Evolutionary conservation across 2,113 vertebrate species (phyloP).

Genomic region (Notechis scutatus): DNA sequence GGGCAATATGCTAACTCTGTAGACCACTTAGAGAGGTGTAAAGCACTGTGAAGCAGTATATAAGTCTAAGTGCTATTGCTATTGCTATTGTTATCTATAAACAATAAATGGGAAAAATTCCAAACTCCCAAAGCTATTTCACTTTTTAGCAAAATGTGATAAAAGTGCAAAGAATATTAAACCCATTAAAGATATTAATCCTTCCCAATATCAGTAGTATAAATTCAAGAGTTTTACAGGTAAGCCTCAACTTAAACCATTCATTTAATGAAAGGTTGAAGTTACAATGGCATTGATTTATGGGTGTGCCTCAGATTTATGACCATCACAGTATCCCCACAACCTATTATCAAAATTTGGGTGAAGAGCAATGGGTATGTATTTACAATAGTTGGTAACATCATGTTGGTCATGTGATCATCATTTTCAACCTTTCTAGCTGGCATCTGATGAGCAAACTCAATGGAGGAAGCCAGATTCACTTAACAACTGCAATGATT

Average conservation of each 20-base stretch:
- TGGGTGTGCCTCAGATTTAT: background rate
- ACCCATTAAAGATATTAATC: background rate
- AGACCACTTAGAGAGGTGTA: no score
- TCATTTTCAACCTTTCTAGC: background rate
- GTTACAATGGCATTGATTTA: background rate
- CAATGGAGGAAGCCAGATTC: background rate
- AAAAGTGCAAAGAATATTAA: background rate
- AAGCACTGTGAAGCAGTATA: no score
- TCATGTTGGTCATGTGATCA: background rate
- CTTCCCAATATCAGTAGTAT: background rate
- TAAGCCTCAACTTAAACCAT: background rate
- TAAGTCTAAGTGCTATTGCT: no score
- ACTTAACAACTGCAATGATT: background rate
- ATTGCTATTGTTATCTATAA: background rate
- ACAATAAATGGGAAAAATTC: background rate
- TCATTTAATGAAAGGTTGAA: background rate
- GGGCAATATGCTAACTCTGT: no score
- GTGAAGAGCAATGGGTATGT: background rate
- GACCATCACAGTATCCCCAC: background rate
- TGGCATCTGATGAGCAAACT: background rate
- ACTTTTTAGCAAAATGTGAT: background rate
- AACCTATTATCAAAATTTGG: background rate
- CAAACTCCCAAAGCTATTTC: background rate
- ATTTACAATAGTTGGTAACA: background rate
- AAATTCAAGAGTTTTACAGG: background rate